Conservation (phyloP, 2,113 vertebrate genomes). For the Psittacara wagleri region DNA sequence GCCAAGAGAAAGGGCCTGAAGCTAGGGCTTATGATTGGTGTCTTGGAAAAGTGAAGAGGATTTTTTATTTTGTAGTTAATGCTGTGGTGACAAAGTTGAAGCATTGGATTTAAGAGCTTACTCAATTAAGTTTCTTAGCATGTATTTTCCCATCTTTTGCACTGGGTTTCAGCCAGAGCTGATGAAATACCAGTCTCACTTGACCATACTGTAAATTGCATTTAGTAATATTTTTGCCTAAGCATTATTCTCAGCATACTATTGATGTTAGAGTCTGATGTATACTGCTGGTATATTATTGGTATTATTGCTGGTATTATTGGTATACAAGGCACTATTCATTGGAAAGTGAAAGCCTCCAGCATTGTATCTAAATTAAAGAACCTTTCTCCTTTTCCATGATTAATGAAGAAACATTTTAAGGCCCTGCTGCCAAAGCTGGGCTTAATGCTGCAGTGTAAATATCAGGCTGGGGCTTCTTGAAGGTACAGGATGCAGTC, state of each 20-base stretch:
- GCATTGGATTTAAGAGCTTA: neutral
- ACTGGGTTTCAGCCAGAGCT: neutral
- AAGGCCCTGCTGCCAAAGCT: neutral
- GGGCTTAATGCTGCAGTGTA: neutral
- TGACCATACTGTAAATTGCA: neutral
- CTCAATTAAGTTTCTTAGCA: neutral
- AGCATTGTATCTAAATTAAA: neutral
- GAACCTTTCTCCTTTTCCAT: neutral
- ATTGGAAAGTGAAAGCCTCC: neutral
- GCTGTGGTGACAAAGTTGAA: neutral
- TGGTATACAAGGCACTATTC: neutral
- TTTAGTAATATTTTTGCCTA: neutral
- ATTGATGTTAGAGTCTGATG: neutral
- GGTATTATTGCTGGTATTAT: neutral
- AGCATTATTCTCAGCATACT: neutral
- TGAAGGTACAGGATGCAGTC: neutral
- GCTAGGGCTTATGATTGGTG: neutral
- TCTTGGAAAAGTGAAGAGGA: neutral
- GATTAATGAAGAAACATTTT: neutral
- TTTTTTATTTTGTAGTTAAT: neutral
- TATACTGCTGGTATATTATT: neutral
- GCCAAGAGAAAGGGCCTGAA: neutral
- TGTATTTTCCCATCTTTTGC: constrained; percentile 1
- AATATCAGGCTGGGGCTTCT: neutral
- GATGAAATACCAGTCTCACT: neutral